phyloP scores from a whole-genome alignment of 1,140 invertebrate species.

The Nilaparvata lugens region DNA sequence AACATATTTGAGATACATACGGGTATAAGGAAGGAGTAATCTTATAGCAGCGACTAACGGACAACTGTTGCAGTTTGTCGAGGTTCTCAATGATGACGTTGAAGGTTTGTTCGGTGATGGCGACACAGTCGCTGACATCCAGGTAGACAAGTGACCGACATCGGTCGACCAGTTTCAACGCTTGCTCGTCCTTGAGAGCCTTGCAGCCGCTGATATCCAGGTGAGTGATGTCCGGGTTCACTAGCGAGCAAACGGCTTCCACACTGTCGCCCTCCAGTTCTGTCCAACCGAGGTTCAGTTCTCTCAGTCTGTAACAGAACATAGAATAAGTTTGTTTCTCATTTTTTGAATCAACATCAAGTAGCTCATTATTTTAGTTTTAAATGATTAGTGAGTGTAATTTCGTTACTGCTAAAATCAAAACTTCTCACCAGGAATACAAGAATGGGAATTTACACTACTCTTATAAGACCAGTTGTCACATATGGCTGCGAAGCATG shows the following conservation, averaged over 20 bases:
- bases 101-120: constrained; percentile 50
- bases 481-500: too few species aligned
- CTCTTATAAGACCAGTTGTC: too few species aligned
- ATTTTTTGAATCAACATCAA: background rate
- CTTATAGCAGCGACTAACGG: constrained; percentile 73
- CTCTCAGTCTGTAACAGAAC: constrained; percentile 47
- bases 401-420: too few species aligned
- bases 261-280: constrained; percentile 49
- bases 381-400: too few species aligned
- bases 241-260: constrained; percentile 46
- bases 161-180: constrained; percentile 48
- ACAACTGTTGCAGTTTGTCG: constrained; percentile 66
- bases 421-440: too few species aligned
- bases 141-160: constrained; percentile 69
- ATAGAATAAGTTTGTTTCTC: constrained; percentile 14
- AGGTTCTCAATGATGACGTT: constrained; percentile 47
- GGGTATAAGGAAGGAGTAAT: constrained; percentile 51
- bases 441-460: too few species aligned
- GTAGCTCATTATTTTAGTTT: too few species aligned
- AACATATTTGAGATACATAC: constrained; percentile 38
- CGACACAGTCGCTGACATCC: constrained; percentile 77
- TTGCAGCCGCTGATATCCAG: constrained; percentile 71
- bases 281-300: constrained; percentile 77
- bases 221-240: constrained; percentile 53
- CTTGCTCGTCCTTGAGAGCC: constrained; percentile 43